Conservation (phyloP, 1,140 invertebrate genomes). For the Drosophila pallidifrons region DNA sequence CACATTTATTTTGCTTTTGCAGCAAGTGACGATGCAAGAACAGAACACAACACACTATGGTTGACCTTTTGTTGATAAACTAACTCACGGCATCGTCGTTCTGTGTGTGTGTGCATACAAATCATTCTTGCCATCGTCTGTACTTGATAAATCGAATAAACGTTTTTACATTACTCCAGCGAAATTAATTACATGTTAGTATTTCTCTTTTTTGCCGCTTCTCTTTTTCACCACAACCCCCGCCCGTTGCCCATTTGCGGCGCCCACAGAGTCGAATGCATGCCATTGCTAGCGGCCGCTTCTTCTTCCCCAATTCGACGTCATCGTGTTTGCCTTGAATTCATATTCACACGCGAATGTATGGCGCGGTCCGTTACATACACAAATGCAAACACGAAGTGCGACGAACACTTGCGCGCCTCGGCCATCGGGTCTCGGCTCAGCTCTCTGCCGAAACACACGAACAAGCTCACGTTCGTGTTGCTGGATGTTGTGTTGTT, state of each 20-base stretch:
- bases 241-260: background rate
- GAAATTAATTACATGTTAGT: too few relatives aligned
- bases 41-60: background rate
- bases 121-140: too few relatives aligned
- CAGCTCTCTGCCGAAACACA: slow-evolving; percentile 20
- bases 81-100: background rate
- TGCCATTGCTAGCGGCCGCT: slow-evolving; percentile 60
- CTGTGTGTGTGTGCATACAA: background rate
- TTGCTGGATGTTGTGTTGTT: slow-evolving; percentile 17
- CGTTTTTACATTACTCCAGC: too few relatives aligned
- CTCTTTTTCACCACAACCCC: background rate
- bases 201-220: background rate
- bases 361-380: slow-evolving; percentile 42
- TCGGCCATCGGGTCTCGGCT: slow-evolving; percentile 2
- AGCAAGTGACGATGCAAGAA: slow-evolving; percentile 1
- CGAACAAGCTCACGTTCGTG: slow-evolving; percentile 24
- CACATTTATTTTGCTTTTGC: slow-evolving; percentile 7
- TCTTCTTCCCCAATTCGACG: slow-evolving; percentile 56
- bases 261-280: slow-evolving; percentile 45
- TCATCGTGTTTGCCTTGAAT: slow-evolving; percentile 75
- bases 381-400: slow-evolving; percentile 42
- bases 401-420: slow-evolving; percentile 24
- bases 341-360: slow-evolving; percentile 32
- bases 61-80: slow-evolving; percentile 53
- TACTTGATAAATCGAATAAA: too few relatives aligned